Base-by-base conservation (phyloP, 1,140 invertebrate genomes). In the Kradibia gibbosae region DNA sequence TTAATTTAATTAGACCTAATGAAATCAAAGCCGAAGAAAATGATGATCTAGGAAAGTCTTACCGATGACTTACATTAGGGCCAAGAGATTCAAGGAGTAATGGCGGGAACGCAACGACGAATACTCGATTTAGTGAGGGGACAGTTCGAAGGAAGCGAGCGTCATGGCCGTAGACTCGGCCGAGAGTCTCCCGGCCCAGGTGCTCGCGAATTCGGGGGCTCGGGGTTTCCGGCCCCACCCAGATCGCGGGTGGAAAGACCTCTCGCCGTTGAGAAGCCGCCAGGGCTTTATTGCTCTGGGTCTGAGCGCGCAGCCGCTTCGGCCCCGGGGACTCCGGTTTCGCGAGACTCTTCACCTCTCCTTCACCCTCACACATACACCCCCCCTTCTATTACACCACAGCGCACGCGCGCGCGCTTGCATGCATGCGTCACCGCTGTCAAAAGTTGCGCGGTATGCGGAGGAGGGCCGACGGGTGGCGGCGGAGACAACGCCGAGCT, bases 401-500 rank as follows among this genome's bases (percentile, higher is more conserved):
- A 11, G 50, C 22, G 50, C 50, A 22, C 20, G 50, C 50, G 3
- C 4, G 67, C 22, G 36, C 36, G 34, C 39, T n/a, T 62, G 57
- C 39, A 39, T 70, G 67, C 31, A n/a, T 42, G 39, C 67, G 67
- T 70, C 67, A 45, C 20, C 36, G 22, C 70, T 48, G 11, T 50
- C 42, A 50, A 72, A 50, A 72, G 70, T 50, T 45, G 70, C 42
- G 45, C 20, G n/a, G 67, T 17, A 50, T 48, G 7, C n/a, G 2
- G 17, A 5, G 22, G 4, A 1, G 62, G 45, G 28, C 0, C 0
- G 15, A 17, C 7, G 28, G 28, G 10, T 28, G 28, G 45, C 36
- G 65, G 86, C 85, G 86, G 79, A 82, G 74, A 50, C 80, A 74
- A 75, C 75, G 85, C 80, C 72, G 80, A 81, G 78, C 77, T 80